A percentile compares a stretch with the other conserved stretches of the same genome.
These are phyloP conservation scores for Strigops habroptila DNA, from an alignment of 2,113 vertebrate species.

Conservation along the genomic window DNA sequence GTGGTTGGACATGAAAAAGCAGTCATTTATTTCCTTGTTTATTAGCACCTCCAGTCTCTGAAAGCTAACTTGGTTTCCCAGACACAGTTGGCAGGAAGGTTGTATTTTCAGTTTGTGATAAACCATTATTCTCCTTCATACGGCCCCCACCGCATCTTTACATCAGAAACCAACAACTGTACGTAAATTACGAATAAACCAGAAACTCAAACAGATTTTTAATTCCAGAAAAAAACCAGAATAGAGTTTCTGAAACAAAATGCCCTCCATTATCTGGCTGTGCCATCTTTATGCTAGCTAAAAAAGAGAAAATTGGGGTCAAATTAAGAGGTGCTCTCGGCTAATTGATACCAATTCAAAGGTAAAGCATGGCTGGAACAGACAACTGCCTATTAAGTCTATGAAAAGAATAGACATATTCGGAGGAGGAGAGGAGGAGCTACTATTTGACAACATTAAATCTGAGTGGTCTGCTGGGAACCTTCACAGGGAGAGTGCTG, in stretches of 20 bases:
- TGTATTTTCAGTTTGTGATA: neutral
- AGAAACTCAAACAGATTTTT: neutral
- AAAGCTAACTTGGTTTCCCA: neutral
- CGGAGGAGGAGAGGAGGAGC: neutral
- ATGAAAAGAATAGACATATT: neutral
- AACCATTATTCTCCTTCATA: neutral
- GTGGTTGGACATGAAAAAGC: neutral
- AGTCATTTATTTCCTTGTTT: neutral
- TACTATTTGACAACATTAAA: neutral
- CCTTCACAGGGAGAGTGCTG: neutral
- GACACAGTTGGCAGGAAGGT: neutral
- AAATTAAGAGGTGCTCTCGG: neutral
- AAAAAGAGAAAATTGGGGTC: neutral
- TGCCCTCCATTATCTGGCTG: neutral
- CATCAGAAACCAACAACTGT: neutral
- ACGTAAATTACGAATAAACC: neutral
- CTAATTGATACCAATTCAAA: neutral
- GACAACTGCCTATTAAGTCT: neutral
- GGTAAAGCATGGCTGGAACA: neutral
- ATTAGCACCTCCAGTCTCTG: neutral
- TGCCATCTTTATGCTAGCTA: neutral
- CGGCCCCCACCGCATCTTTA: fast-evolving
- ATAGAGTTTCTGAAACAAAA: neutral
- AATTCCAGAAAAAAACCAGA: neutral
- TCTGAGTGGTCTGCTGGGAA: neutral